Percentiles rank a stretch among this genome's conserved stretches.
Evolutionary conservation across 1,140 invertebrate species (phyloP).

Genomic region (Tyrophagus putrescentiae): DNA sequence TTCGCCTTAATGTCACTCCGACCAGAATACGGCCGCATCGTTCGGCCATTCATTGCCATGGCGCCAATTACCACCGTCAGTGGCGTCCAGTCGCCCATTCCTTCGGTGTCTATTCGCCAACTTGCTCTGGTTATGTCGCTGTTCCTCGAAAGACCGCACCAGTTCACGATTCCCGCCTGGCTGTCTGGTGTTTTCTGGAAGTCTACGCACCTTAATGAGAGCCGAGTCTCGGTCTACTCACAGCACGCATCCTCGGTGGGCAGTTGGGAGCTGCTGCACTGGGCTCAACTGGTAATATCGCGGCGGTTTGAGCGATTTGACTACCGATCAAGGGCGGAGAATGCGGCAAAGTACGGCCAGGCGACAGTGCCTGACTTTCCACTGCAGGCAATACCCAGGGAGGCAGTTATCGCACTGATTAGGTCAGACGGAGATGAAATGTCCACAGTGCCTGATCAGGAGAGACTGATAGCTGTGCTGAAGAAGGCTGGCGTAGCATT

Average conservation of each 20-base stretch:
- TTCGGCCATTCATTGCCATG: slow-evolving; percentile 42
- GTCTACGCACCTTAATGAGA: slow-evolving; percentile 37
- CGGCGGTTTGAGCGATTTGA: slow-evolving; percentile 11
- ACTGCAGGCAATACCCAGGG: slow-evolving; percentile 17
- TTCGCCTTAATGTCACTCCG: slow-evolving; percentile 36
- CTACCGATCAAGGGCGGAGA: slow-evolving; percentile 11
- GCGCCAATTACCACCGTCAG: slow-evolving; percentile 57
- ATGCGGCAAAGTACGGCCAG: slow-evolving; percentile 13
- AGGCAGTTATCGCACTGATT: neutral
- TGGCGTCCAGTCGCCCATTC: slow-evolving; percentile 39
- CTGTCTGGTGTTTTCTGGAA: slow-evolving; percentile 18
- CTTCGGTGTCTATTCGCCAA: no score
- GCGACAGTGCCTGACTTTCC: slow-evolving; percentile 19
- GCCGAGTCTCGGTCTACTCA: slow-evolving; percentile 53
- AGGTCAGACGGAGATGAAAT: slow-evolving; percentile 12
- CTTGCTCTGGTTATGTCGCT: neutral
- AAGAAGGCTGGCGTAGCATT: slow-evolving; percentile 12
- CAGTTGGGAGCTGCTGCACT: slow-evolving; percentile 52
- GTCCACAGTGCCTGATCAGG: slow-evolving; percentile 8
- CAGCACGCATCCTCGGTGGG: slow-evolving; percentile 71
- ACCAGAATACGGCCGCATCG: slow-evolving; percentile 48
- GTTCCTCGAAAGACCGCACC: slow-evolving; percentile 18
- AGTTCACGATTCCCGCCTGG: no score
- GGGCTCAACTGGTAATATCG: slow-evolving; percentile 31
- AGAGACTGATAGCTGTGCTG: neutral